Evolutionary conservation across 2,797 vertebrate genomes (phyloP).

Genomic region (Sebastes minor): DNA sequence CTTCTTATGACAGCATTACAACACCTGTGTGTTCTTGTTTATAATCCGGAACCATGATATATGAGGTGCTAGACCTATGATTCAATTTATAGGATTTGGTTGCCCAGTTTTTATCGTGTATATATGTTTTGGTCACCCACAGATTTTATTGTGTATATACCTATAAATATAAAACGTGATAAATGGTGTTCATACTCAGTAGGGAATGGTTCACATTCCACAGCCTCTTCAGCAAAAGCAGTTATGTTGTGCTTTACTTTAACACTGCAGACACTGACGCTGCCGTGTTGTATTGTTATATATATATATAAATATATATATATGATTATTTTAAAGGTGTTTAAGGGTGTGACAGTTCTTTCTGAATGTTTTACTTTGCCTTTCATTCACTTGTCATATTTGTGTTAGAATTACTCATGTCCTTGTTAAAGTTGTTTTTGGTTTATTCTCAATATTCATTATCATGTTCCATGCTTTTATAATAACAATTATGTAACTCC

Average conservation of each 20-base stretch:
- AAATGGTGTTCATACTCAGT: constrained; percentile 41
- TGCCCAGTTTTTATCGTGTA: constrained; percentile 51
- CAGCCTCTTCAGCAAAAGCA: constrained; percentile 15
- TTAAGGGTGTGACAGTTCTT: background rate
- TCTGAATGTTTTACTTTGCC: constrained; percentile 30
- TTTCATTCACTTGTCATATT: constrained; percentile 24
- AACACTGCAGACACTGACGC: constrained; percentile 31
- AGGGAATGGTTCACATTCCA: constrained; percentile 23
- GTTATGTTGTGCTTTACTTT: constrained; percentile 32
- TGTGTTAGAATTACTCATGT: constrained; percentile 31
- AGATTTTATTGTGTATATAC: constrained; percentile 58
- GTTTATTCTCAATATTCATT: constrained; percentile 51
- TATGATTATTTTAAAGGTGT: constrained; percentile 16
- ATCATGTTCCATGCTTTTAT: constrained; percentile 68
- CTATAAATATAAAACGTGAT: constrained; percentile 50
- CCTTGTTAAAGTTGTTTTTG: constrained; percentile 13
- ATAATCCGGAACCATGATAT: constrained; percentile 34
- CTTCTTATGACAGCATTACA: constrained; percentile 22
- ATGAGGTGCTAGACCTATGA: constrained; percentile 54
- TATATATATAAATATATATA: background rate
- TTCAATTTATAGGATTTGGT: constrained; percentile 41
- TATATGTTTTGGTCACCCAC: constrained; percentile 29
- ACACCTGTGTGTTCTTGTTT: constrained; percentile 37
- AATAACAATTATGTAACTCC: constrained; percentile 62
- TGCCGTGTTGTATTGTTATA: constrained; percentile 44